phyloP scores from a whole-genome alignment of 2,797 vertebrate species.

The Enteromius radiatus region DNA sequence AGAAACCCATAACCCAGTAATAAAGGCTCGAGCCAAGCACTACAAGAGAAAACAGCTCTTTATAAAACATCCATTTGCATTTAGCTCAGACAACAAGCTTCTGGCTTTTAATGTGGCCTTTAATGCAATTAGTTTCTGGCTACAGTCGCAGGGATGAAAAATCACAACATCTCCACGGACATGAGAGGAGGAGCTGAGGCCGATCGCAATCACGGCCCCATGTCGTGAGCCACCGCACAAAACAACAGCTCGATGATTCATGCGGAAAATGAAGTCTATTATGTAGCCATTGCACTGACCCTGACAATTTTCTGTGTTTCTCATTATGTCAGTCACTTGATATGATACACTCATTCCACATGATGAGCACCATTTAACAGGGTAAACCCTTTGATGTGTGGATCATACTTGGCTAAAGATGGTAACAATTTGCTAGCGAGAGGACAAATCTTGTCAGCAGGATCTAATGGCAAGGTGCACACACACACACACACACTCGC shows the following conservation, averaged over 20 bases:
- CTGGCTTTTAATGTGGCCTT: constrained; percentile 44
- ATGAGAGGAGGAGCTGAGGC: constrained; percentile 29
- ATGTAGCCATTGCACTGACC: constrained; percentile 29
- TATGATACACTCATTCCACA: constrained; percentile 42
- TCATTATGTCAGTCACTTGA: constrained; percentile 44
- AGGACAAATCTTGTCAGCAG: constrained; percentile 47
- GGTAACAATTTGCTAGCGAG: constrained; percentile 35
- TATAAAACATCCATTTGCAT: constrained; percentile 58
- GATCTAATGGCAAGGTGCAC: constrained; percentile 24
- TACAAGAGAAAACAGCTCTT: constrained; percentile 37
- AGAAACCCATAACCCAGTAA: constrained; percentile 23
- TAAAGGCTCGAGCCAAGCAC: constrained; percentile 27
- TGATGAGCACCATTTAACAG: constrained; percentile 40
- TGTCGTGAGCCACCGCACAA: constrained; percentile 6
- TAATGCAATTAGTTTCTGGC: constrained; percentile 51
- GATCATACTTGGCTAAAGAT: constrained; percentile 34
- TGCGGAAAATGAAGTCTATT: constrained; percentile 33
- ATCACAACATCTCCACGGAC: constrained; percentile 37
- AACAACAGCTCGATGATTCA: constrained; percentile 36
- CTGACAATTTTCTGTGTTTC: constrained; percentile 36
- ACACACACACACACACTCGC: constrained; percentile 29
- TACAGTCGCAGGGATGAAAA: constrained; percentile 21
- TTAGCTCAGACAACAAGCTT: constrained; percentile 47
- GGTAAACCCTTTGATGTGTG: constrained; percentile 29
- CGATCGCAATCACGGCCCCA: not conserved